phyloP scores from a whole-genome alignment of 2,113 vertebrate genomes.

The Zapus hudsonius region DNA sequence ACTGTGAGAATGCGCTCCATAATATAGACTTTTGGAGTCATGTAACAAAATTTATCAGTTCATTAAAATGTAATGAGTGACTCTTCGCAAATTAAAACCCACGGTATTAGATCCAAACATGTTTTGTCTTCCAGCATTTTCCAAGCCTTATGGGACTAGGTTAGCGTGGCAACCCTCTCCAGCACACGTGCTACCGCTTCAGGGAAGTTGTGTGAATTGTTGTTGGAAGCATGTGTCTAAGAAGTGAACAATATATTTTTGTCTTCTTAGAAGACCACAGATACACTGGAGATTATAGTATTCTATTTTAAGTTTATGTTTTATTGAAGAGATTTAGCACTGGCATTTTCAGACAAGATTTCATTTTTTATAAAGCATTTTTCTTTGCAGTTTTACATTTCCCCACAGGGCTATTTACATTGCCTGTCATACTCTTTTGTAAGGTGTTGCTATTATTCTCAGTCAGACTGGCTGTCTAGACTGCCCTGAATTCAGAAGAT shows the following conservation, averaged over 20 bases:
- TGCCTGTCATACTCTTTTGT: not conserved
- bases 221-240: not conserved
- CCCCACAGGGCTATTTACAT: conserved; percentile 24
- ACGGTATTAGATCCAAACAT: not conserved
- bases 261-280: not conserved
- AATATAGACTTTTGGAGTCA: not conserved
- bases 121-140: not conserved
- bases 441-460: conserved; percentile 49
- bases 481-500: conserved; percentile 42
- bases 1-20: not conserved
- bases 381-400: conserved; percentile 62
- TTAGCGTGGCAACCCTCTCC: not conserved
- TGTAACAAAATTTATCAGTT: not conserved
- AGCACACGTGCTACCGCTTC: not conserved
- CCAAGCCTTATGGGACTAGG: not conserved
- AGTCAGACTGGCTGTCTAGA: conserved; percentile 46
- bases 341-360: conserved; percentile 42
- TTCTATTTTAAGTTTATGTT: conserved; percentile 66
- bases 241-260: not conserved
- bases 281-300: conserved; percentile 9
- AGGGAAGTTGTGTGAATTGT: not conserved
- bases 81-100: not conserved
- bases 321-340: conserved; percentile 56
- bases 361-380: conserved; percentile 61
- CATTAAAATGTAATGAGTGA: not conserved